Base-by-base conservation (phyloP, 2,797 vertebrate genomes). In the Tokudaia muenninki region DNA sequence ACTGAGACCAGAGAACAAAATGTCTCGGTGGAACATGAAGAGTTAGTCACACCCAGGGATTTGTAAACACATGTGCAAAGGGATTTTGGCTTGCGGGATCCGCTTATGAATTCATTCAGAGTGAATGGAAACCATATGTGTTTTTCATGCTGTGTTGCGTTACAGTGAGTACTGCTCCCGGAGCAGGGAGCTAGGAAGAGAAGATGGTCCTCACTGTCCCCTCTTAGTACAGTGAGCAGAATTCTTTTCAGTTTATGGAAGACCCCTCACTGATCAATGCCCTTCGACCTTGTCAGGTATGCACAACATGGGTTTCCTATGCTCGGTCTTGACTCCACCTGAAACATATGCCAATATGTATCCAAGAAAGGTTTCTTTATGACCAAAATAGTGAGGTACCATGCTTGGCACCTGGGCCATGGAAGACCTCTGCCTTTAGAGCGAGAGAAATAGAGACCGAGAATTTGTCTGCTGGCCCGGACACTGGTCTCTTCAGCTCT, bases 1-100 rank as follows among this genome's bases (percentile, higher is more conserved):
- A 82, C 91, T 87, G 75, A 37, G 59, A 31, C 63, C 3, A 92
- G 16, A 1, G 70, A 88, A 87, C 41, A 79, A 72, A 81, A 94
- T 34, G 3, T 67, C 10, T 65, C 24, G 50, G 37, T 50, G 0
- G 24, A 90, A 65, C 31, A 21, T 59, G 34, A 65, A 89, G 92
- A 74, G 17, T 82, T 10, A 57, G 57, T 77, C 91, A 3, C 0
- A 0, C 84, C 37, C 81, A 57, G 26, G 37, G 79, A 82, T 80
- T 94, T 80, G 22, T 72, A 83, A 93, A 47, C 9, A 10, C 44
- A 13, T 72, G 9, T 86, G 50, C 57, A 77, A 61, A 79, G 82
- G 65, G 21, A 70, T 86, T 94, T 87, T 91, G 86, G 84, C 59
- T 84, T 94, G 59, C 67, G 70, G 55, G 77, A 90, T 90, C 47